Evolutionary conservation across 2,797 vertebrate genomes (phyloP), one percentile per base, ranked within the genome.

Genomic region (Gallinago solitaria): DNA sequence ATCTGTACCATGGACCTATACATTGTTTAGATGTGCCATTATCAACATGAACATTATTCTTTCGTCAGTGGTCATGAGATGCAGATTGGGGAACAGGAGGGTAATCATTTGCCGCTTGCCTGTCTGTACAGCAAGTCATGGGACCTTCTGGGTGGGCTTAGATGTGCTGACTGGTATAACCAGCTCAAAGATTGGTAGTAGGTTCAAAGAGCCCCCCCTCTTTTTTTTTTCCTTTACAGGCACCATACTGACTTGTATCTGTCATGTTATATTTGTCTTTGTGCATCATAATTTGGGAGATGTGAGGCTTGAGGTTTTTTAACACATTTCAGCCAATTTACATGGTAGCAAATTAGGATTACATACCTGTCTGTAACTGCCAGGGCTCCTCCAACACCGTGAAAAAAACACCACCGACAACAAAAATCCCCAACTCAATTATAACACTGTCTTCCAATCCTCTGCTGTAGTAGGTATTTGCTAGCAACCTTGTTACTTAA

Each of bases 401-500:
- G 14, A 56, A 88, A 83, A 87, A 53, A 50, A 0, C 28, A 70
- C 20, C 37, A 77, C 6, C 0, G 0, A 1, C 65, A 88, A 53
- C n/a, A 86, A 79, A 77, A 73, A 45, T 70, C 35, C 63, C 71
- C 64, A 14, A 14, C 71, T 87, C 90, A 60, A 51, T 95, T 92
- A 20, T 5, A 84, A 63, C 51, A 65, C 61, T 77, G 92, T 87
- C 90, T 91, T 94, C 93, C 90, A 92, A 91, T 83, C 45, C 60
- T 87, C 90, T 95, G 53, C 88, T 87, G 30, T 87, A 69, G 75
- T 84, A 78, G 64, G 35, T 93, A 77, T 89, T 93, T 95, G 45
- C 35, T 92, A 85, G 83, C 71, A 87, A 75, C 11, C 92, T 89
- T 39, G 41, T 92, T 90, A 89, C 60, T 92, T 93, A 88, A 79